These are phyloP conservation scores for Macquaria australasica DNA, from an alignment of 2,113 vertebrate genomes.

Conservation along the genomic window DNA sequence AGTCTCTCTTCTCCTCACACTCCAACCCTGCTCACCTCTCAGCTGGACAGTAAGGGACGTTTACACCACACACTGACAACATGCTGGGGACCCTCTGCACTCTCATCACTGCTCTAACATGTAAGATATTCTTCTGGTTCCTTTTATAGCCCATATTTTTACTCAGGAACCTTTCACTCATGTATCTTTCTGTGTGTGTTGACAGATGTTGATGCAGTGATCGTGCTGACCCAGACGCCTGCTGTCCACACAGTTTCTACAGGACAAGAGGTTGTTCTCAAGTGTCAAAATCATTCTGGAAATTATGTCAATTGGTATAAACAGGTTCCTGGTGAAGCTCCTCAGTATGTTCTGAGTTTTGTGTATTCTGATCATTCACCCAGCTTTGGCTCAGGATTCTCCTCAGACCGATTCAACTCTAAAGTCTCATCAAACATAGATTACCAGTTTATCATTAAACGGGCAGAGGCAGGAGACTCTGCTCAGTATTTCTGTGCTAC, in stretches of 20 bases:
- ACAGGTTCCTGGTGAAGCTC: conserved; percentile 59
- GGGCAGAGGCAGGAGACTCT: conserved; percentile 21
- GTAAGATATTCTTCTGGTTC: background rate
- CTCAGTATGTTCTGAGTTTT: conserved; percentile 23
- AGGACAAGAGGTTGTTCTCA: conserved; percentile 47
- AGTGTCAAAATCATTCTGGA: conserved; percentile 14
- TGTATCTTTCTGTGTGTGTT: conserved; percentile 2
- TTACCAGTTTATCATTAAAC: conserved; percentile 47
- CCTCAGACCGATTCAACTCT: conserved; percentile 26
- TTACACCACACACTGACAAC: no score
- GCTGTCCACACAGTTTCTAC: conserved; percentile 49
- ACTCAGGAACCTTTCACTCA: background rate
- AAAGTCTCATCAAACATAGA: conserved; percentile 24
- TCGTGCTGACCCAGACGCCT: conserved; percentile 44
- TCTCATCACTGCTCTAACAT: no score
- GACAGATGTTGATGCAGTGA: conserved; percentile 49
- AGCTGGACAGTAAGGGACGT: no score
- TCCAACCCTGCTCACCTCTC: conserved; percentile 14
- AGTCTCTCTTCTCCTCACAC: conserved; percentile 48
- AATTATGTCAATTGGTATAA: background rate
- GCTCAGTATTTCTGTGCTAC: background rate
- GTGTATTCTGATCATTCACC: background rate
- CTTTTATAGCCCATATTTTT: background rate
- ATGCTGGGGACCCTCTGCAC: no score
- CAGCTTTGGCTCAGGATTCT: conserved; percentile 55